phyloP scores from a whole-genome alignment of 2,797 vertebrate species.

The Calcarius lapponicus region DNA sequence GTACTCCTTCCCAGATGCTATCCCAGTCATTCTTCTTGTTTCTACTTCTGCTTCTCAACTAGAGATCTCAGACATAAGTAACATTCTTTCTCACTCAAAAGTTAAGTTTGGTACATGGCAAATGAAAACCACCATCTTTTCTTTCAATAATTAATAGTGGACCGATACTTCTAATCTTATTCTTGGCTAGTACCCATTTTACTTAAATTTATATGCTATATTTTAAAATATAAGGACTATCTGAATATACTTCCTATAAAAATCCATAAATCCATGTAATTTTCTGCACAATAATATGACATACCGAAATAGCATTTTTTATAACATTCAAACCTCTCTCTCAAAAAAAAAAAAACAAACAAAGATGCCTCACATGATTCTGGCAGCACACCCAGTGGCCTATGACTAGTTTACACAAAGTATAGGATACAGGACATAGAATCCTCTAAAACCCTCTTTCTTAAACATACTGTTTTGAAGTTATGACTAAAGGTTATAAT shows the following conservation, averaged over 20 bases:
- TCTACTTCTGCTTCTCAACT: not conserved
- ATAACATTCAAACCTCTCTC: not conserved
- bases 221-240: not conserved
- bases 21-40: not conserved
- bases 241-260: not conserved
- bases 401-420: not conserved
- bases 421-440: not conserved
- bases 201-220: not conserved
- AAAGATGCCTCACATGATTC: not conserved
- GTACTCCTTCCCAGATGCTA: not conserved
- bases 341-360: not conserved
- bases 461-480: not conserved
- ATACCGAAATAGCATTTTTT: not conserved
- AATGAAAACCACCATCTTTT: not conserved
- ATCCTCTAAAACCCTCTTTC: not conserved
- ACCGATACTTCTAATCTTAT: not conserved
- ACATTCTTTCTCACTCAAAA: not conserved
- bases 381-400: not conserved
- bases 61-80: not conserved
- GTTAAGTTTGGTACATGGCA: not conserved
- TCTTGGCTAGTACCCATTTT: not conserved
- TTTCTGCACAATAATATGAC: not conserved
- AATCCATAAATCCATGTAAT: not conserved
- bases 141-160: not conserved
- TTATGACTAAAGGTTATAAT: not conserved